Evolutionary conservation across 2,888 invertebrate genomes (phyloP).

Genomic region (Ariolimax columbianus): DNA sequence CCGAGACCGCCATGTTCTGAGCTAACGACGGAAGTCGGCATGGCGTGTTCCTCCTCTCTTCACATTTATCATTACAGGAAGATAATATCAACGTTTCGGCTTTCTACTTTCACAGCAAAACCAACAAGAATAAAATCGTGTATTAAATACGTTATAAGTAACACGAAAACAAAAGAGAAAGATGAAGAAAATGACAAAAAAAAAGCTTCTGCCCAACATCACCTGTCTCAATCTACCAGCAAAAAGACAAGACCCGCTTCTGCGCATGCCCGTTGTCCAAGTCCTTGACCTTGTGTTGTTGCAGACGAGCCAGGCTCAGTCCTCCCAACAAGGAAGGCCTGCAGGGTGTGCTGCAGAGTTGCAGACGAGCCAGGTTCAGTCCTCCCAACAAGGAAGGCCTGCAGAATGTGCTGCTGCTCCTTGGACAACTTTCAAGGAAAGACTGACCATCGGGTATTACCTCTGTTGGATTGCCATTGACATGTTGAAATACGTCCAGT

Average conservation of each 20-base stretch:
- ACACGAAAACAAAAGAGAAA: not conserved
- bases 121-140: not conserved
- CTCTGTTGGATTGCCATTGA: no score
- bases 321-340: no score
- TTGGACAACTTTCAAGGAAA: no score
- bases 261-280: constrained; percentile 16
- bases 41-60: constrained; percentile 12
- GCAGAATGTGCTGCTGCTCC: no score
- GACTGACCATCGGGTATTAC: no score
- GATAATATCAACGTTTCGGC: no score
- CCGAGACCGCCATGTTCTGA: not conserved
- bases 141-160: not conserved
- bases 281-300: constrained; percentile 11
- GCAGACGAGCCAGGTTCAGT: no score
- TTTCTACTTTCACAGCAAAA: no score
- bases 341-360: no score
- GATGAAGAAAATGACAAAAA: not conserved
- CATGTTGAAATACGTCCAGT: no score
- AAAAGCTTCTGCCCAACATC: not conserved
- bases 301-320: no score
- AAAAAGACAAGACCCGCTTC: not conserved
- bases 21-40: constrained; percentile 21
- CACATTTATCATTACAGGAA: not conserved
- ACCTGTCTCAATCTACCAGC: constrained; percentile 21
- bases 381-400: no score